Evolutionary conservation across 2,797 vertebrate genomes (phyloP).

Genomic region (Diceros bicornis): DNA sequence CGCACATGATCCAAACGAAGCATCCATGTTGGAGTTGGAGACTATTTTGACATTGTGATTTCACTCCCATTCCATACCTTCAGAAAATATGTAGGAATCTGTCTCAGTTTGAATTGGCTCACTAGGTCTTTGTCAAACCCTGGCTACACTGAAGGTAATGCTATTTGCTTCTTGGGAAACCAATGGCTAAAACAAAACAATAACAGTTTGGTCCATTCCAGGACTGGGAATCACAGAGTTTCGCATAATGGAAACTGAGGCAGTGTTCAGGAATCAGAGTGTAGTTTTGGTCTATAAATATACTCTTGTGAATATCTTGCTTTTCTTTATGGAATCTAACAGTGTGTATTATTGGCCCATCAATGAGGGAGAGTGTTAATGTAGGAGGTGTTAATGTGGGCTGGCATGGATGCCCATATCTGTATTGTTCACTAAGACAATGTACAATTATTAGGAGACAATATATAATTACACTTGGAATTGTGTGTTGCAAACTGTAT

Average conservation of each 20-base stretch:
- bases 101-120: background rate
- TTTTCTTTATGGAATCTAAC: slow-evolving; percentile 45
- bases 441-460: slow-evolving; percentile 81
- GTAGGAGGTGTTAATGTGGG: slow-evolving; percentile 61
- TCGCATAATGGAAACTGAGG: slow-evolving; percentile 38
- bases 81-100: slow-evolving; percentile 35
- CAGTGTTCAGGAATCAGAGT: background rate
- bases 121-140: slow-evolving; percentile 38
- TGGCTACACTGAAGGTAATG: background rate
- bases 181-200: background rate
- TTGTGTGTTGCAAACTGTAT: slow-evolving; percentile 61
- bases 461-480: slow-evolving; percentile 77
- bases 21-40: background rate
- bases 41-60: background rate
- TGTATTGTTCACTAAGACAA: slow-evolving; percentile 74
- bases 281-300: background rate
- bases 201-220: background rate
- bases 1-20: background rate
- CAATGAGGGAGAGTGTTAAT: slow-evolving; percentile 27
- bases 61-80: slow-evolving; percentile 5
- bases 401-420: slow-evolving; percentile 59
- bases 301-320: background rate
- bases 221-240: background rate
- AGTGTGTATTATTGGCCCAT: background rate
- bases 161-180: slow-evolving; percentile 50